Base-by-base conservation (phyloP, 2,113 vertebrate genomes). In the Semnornis frantzii region DNA sequence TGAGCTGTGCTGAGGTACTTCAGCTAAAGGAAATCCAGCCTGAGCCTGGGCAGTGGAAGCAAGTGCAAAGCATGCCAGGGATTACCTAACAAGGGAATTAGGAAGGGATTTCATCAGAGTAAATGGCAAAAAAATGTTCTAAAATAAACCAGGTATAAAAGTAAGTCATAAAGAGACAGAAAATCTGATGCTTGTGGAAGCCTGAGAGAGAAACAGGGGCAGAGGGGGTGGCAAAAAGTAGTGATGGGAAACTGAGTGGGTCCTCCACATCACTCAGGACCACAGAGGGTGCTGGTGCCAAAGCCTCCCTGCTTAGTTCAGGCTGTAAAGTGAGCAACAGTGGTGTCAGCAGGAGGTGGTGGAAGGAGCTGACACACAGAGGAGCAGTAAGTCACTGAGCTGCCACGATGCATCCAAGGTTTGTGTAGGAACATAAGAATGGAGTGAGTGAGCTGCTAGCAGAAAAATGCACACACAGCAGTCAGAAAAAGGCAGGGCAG, bases 31-130 rank as follows among this genome's bases (percentile, higher is more conserved):
- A 97, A 96, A 96, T 94, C 87, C 89, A 92, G 78, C 81, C 64
- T 91, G 85, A 94, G 42, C 2, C 1, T 54, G 85, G 69, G 75
- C 92, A 82, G 54, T 44, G 74, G 78, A 68, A 83, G 57, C 62
- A 46, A 90, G 66, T 4, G 4, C 48, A 77, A 90, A 82, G 63
- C 83, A 72, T 88, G 92, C 83, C 94, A 95, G 90, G 63, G 70
- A 88, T 92, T 95, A 91, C 77, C 77, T 93, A 90, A 95, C 93
- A 84, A 46, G 69, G 80, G 93, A 91, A 94, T 95, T 94, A 94
- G 62, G 79, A 81, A 83, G 76, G 85, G 85, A 91, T 93, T 92
- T 89, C 82, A 85, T 75, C 54, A 55, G 50, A 90, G 54, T 3
- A 8, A 93, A 70, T 12, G 46, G 57, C 60, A 77, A 84, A 84